Conservation (phyloP, 2,888 invertebrate species). For the Hydriomena furcata region DNA sequence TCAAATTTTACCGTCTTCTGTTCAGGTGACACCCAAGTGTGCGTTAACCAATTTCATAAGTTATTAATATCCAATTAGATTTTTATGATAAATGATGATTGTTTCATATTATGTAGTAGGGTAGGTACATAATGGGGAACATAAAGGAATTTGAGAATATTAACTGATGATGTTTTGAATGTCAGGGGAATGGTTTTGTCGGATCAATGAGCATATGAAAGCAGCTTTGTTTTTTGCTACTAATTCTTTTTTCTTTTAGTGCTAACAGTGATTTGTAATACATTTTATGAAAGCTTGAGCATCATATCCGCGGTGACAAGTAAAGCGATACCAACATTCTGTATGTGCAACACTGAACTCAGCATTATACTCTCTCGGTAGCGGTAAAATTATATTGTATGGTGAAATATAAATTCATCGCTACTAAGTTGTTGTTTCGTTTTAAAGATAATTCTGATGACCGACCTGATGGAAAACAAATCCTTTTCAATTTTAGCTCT, state of each 20-base stretch:
- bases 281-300: constrained; percentile 8
- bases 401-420: constrained; percentile 11
- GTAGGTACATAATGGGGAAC: too few relatives aligned
- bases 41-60: constrained; percentile 71
- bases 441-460: neutral
- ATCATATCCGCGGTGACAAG: too few relatives aligned
- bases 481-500: too few relatives aligned
- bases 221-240: constrained; percentile 4
- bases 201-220: constrained; percentile 22
- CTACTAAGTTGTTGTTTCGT: neutral
- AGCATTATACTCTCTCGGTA: neutral
- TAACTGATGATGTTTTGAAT: neutral
- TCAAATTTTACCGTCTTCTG: constrained; percentile 81
- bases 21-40: constrained; percentile 75
- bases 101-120: constrained; percentile 6
- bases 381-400: constrained; percentile 9
- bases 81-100: constrained; percentile 29
- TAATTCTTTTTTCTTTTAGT: neutral
- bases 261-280: neutral
- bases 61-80: constrained; percentile 53
- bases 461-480: constrained; percentile 21
- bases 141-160: neutral
- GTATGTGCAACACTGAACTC: neutral
- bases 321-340: too few relatives aligned
- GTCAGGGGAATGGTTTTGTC: constrained; percentile 19